Evolutionary conservation across 2,888 invertebrate genomes (phyloP).

Genomic region (Hypselothyrea guttata): DNA sequence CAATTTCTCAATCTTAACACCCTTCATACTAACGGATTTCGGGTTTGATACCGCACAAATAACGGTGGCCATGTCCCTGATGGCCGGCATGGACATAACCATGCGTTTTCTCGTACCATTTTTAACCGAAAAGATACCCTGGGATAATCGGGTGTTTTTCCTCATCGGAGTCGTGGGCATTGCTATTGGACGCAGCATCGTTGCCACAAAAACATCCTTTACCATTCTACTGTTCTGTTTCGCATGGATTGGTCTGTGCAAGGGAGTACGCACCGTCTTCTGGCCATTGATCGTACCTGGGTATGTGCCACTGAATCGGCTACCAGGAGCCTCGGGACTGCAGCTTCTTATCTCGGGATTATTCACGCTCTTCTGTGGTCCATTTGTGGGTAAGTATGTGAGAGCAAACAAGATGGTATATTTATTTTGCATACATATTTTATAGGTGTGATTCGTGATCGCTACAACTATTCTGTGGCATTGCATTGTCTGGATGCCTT

Average conservation of each 20-base stretch:
- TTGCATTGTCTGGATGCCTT: constrained; percentile 87
- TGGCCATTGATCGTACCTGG: constrained; percentile 89
- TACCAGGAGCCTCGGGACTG: constrained; percentile 88
- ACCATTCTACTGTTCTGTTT: constrained; percentile 84
- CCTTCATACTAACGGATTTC: constrained; percentile 88
- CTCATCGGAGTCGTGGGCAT: constrained; percentile 87
- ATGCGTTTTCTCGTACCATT: constrained; percentile 87
- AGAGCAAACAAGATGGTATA: too few species aligned
- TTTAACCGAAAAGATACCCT: constrained; percentile 86
- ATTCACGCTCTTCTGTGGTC: constrained; percentile 85
- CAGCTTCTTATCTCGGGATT: constrained; percentile 87
- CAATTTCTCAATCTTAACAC: constrained; percentile 88
- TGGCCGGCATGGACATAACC: constrained; percentile 86
- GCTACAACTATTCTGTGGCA: constrained; percentile 85
- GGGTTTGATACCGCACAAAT: constrained; percentile 84
- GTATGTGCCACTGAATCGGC: constrained; percentile 87
- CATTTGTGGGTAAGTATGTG: constrained; percentile 84
- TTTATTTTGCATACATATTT: background rate
- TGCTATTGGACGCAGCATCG: constrained; percentile 85
- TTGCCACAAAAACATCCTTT: constrained; percentile 85
- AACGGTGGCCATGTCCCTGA: constrained; percentile 87
- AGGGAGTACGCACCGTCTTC: constrained; percentile 88
- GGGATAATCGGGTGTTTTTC: constrained; percentile 88
- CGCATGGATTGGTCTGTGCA: constrained; percentile 87
- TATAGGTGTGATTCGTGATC: constrained; percentile 87